Conservation (phyloP, 2,113 vertebrate genomes). For the Nyctibius bracteatus region DNA sequence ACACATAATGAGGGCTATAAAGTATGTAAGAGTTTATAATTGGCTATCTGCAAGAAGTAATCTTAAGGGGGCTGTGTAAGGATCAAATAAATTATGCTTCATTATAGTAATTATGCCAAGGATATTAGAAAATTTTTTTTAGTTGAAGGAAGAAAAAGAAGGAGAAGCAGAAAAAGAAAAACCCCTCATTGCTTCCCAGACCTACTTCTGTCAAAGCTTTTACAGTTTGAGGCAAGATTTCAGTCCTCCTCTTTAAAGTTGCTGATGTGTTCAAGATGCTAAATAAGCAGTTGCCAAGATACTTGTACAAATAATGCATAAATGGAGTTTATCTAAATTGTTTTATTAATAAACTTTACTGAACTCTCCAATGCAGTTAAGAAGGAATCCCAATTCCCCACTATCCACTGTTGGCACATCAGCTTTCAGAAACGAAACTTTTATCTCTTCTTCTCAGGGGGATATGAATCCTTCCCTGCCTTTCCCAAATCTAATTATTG, state of each 20-base stretch:
- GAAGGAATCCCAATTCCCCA: conserved; percentile 13
- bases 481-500: conserved; percentile 2
- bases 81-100: conserved; percentile 66
- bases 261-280: conserved; percentile 1
- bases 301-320: conserved; percentile 46
- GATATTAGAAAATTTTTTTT: conserved; percentile 58
- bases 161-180: not conserved
- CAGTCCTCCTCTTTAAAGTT: not conserved
- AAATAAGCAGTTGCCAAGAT: conserved; percentile 28
- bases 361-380: conserved; percentile 32
- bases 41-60: conserved; percentile 46
- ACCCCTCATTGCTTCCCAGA: not conserved
- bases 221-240: conserved; percentile 6
- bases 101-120: conserved; percentile 58
- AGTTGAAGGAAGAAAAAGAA: conserved; percentile 34
- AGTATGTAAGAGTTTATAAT: conserved; percentile 67
- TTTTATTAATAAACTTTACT: conserved; percentile 43
- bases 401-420: not conserved
- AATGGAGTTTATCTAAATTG: conserved; percentile 38
- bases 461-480: not conserved
- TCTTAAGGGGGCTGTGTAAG: conserved; percentile 48
- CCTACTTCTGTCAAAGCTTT: conserved; percentile 9
- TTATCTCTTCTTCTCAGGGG: conserved; percentile 2
- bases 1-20: conserved; percentile 50
- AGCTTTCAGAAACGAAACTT: conserved; percentile 18